phyloP scores from a whole-genome alignment of 2,888 invertebrate genomes.

The Heliconius ethilla region DNA sequence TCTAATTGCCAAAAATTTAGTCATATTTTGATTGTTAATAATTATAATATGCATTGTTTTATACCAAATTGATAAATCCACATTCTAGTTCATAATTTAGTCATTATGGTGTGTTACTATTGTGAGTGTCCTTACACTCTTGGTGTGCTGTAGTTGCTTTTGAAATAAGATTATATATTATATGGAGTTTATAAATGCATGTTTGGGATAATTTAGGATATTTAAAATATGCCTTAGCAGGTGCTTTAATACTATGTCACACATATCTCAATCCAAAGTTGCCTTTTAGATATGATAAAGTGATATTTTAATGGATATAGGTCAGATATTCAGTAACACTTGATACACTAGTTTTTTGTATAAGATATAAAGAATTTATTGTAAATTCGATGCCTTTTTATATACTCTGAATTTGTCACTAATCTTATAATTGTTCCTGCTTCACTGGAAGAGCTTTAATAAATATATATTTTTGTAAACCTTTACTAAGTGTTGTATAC shows the following conservation, averaged over 20 bases:
- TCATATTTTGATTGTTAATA: slow-evolving; percentile 66
- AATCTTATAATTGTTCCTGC: slow-evolving; percentile 65
- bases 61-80: slow-evolving; percentile 73
- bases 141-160: slow-evolving; percentile 78
- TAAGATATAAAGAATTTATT: slow-evolving; percentile 63
- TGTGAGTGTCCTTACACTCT: slow-evolving; percentile 66
- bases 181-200: slow-evolving; percentile 70
- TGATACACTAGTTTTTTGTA: slow-evolving; percentile 69
- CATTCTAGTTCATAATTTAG: slow-evolving; percentile 80
- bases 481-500: slow-evolving; percentile 62
- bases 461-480: slow-evolving; percentile 70
- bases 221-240: slow-evolving; percentile 73
- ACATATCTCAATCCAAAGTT: slow-evolving; percentile 80
- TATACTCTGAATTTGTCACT: slow-evolving; percentile 59
- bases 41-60: slow-evolving; percentile 66
- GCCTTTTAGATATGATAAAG: slow-evolving; percentile 81
- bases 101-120: slow-evolving; percentile 77
- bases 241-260: slow-evolving; percentile 78
- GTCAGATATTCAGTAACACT: slow-evolving; percentile 74
- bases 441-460: slow-evolving; percentile 67
- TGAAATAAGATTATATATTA: slow-evolving; percentile 63
- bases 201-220: slow-evolving; percentile 68
- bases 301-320: slow-evolving; percentile 73
- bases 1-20: slow-evolving; percentile 81
- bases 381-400: slow-evolving; percentile 62